Base-by-base conservation (phyloP, 2,888 invertebrate genomes). In the Agrenia bidenticulata region DNA sequence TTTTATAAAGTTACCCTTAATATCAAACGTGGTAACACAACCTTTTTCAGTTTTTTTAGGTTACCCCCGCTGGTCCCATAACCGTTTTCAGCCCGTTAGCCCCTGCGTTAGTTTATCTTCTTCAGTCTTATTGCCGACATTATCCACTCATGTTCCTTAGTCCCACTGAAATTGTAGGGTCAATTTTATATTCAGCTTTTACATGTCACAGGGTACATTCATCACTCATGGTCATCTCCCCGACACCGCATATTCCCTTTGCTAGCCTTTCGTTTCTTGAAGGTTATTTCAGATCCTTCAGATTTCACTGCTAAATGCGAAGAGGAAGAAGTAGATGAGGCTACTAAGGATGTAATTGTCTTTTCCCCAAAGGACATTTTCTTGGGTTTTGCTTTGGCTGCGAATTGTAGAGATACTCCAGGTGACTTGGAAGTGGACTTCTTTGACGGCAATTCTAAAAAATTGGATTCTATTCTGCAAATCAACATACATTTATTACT, bases 251-350 rank as follows among this genome's bases (percentile, higher is more conserved):
- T 84, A 78, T 87, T 88, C 73, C 85, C 83, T 77, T 85, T 87
- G 66, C 82, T 83, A 17, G 88, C 80, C 81, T 88, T 90, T 64
- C 89, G 81, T 77, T 87, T 89, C 77, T 89, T 90, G 78, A 90
- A 91, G 1, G 78, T 79, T 17, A 79, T 77, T 57, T 68, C 76
- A 15, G 77, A 76, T 45, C 72, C 76, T n/a, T 80, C 79, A 66
- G 80, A 80, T 65, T 83, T 83, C 1, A 81, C 82, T 21, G 82
- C 83, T 1, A 81, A 84, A 32, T 77, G 81, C 19, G 41, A 27
- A 15, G 37, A 45, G 0, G 55, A 26, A n/a, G 60, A 41, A 5
- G 65, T 51, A 21, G 65, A 39, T 0, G 58, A 26, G n/a, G 60
- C 39, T 5, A 64, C 51, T 19, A 61, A 24, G 2, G 68, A 64